phyloP scores from a whole-genome alignment of 2,113 vertebrate genomes.

The Sylvia atricapilla region DNA sequence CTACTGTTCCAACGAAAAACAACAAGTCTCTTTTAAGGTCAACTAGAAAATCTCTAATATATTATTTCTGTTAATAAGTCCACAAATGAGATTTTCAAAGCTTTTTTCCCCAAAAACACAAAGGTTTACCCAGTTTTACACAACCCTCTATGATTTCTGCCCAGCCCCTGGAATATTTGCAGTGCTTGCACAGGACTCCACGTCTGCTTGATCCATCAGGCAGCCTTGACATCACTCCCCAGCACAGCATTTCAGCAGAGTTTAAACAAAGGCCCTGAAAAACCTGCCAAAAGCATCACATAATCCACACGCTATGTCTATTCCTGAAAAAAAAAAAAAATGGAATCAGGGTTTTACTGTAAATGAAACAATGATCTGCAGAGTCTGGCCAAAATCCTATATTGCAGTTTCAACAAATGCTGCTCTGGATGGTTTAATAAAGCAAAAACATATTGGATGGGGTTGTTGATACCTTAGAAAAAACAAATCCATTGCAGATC shows the following conservation, averaged over 20 bases:
- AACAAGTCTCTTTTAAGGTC: not conserved
- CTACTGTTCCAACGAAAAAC: not conserved
- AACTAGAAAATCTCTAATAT: not conserved
- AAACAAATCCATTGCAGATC: not conserved
- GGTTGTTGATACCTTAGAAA: not conserved
- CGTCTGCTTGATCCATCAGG: constrained; percentile 20
- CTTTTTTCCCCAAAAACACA: not conserved
- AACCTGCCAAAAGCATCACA: constrained; percentile 53
- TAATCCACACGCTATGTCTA: constrained; percentile 26
- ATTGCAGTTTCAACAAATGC: not conserved
- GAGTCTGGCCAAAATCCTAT: constrained; percentile 25
- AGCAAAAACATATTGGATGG: not conserved
- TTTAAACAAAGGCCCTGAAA: constrained; percentile 50
- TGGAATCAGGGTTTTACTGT: not conserved
- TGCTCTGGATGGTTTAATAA: constrained; percentile 25
- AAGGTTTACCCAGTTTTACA: not conserved
- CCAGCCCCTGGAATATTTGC: not conserved
- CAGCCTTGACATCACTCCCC: not conserved
- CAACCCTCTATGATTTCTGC: not conserved
- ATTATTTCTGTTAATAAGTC: not conserved
- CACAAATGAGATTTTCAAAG: not conserved
- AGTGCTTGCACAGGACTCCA: not conserved
- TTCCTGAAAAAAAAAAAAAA: not conserved
- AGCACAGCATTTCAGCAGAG: not conserved
- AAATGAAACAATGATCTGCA: constrained; percentile 30